phyloP scores from a whole-genome alignment of 2,113 vertebrate genomes.

The Peromyscus maniculatus region DNA sequence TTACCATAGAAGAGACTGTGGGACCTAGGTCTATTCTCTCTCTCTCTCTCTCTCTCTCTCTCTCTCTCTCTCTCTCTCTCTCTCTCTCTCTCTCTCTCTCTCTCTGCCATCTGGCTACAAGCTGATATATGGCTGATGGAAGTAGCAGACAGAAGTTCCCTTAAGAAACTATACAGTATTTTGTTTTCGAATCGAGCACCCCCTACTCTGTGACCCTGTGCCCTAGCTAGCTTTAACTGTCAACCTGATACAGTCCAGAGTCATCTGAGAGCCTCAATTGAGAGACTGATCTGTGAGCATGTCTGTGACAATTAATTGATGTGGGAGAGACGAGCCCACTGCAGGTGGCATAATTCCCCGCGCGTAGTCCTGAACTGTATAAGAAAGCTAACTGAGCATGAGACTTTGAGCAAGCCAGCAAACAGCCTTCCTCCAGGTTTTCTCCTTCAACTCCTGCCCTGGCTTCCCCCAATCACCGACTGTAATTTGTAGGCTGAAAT shows the following conservation, averaged over 20 bases:
- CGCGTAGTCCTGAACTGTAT: background rate
- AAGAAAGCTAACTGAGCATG: background rate
- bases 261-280: background rate
- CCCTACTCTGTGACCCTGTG: background rate
- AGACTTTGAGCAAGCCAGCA: background rate
- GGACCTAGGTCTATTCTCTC: background rate
- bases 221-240: background rate
- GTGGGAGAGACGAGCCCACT: background rate
- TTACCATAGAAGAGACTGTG: background rate
- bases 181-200: background rate
- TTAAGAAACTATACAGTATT: background rate
- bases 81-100: background rate
- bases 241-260: background rate
- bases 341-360: background rate
- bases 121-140: background rate
- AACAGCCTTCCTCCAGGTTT: background rate
- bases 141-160: background rate
- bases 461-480: background rate
- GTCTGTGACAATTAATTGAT: background rate
- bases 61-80: too few relatives aligned
- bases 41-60: background rate
- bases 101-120: background rate
- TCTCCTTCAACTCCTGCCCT: background rate
- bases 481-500: background rate
- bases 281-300: too few relatives aligned